These are phyloP conservation scores for Melanostoma scalare DNA, from an alignment of 2,888 invertebrate species.

Conservation along the genomic window DNA sequence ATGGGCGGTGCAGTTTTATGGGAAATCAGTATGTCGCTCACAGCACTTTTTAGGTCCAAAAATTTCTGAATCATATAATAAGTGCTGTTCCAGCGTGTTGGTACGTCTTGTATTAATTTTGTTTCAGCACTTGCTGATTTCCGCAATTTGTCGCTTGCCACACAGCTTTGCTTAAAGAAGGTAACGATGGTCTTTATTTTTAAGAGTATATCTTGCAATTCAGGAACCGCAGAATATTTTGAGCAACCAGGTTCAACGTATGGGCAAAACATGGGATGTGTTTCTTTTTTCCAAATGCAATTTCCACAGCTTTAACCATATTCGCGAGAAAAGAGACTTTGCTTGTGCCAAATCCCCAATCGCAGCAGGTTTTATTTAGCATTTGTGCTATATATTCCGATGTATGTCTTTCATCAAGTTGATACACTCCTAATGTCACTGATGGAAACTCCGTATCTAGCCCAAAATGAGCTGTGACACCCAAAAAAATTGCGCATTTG, in stretches of 20 bases:
- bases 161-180: constrained; percentile 32
- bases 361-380: constrained; percentile 46
- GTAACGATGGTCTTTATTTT: constrained; percentile 35
- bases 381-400: constrained; percentile 55
- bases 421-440: constrained; percentile 54
- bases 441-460: constrained; percentile 38
- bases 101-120: constrained; percentile 27
- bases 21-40: constrained; percentile 45
- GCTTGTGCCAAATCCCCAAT: constrained; percentile 51
- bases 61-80: constrained; percentile 46
- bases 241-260: constrained; percentile 37
- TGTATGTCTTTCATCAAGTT: constrained; percentile 48
- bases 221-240: constrained; percentile 28
- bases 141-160: constrained; percentile 33
- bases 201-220: constrained; percentile 11
- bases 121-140: constrained; percentile 20
- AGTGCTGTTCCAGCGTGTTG: constrained; percentile 49
- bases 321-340: constrained; percentile 64
- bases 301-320: constrained; percentile 57
- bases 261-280: constrained; percentile 38
- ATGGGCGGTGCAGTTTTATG: constrained; percentile 44
- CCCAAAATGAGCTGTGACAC: constrained; percentile 57
- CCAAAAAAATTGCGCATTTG: constrained; percentile 58
- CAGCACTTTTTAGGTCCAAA: constrained; percentile 35
- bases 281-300: constrained; percentile 59